phyloP scores from a whole-genome alignment of 2,888 invertebrate genomes.

The Pyrgus malvae region DNA sequence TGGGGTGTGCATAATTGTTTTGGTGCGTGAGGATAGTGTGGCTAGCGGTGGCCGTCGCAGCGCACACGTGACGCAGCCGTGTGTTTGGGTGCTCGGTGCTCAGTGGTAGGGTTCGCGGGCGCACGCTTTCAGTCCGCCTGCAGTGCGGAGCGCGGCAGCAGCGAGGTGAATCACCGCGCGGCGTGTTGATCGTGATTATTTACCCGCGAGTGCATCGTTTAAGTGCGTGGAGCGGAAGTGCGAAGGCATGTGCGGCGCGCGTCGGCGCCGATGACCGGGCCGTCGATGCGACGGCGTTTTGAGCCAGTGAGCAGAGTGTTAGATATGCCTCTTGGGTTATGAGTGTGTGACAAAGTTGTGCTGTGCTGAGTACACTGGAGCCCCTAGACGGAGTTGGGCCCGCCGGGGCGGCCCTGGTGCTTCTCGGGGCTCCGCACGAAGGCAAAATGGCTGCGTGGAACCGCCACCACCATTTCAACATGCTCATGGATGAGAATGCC shows the following conservation, averaged over 20 bases:
- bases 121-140: slow-evolving; percentile 64
- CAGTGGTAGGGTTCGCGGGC: slow-evolving; percentile 66
- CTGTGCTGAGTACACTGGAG: slow-evolving; percentile 83
- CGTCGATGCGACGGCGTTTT: slow-evolving; percentile 65
- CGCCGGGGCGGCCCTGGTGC: slow-evolving; percentile 82
- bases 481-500: slow-evolving; percentile 86
- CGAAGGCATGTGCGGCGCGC: slow-evolving; percentile 74
- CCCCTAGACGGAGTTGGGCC: slow-evolving; percentile 83
- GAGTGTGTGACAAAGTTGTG: slow-evolving; percentile 80
- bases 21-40: slow-evolving; percentile 61
- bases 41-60: slow-evolving; percentile 51
- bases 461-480: slow-evolving; percentile 87
- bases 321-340: slow-evolving; percentile 76
- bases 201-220: slow-evolving; percentile 74
- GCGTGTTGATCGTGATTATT: slow-evolving; percentile 74
- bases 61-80: slow-evolving; percentile 71
- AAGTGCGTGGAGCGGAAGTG: slow-evolving; percentile 78
- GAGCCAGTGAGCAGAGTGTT: slow-evolving; percentile 71
- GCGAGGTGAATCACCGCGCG: slow-evolving; percentile 75
- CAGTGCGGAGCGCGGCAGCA: slow-evolving; percentile 68
- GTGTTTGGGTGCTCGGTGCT: slow-evolving; percentile 65
- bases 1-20: slow-evolving; percentile 56
- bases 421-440: slow-evolving; percentile 82
- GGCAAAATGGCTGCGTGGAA: slow-evolving; percentile 88
- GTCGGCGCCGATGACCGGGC: slow-evolving; percentile 75